A percentile compares a stretch with the other conserved stretches of the same genome.
Conservation (phyloP, 1,140 invertebrate genomes). For the Cotesia chilonis region DNA sequence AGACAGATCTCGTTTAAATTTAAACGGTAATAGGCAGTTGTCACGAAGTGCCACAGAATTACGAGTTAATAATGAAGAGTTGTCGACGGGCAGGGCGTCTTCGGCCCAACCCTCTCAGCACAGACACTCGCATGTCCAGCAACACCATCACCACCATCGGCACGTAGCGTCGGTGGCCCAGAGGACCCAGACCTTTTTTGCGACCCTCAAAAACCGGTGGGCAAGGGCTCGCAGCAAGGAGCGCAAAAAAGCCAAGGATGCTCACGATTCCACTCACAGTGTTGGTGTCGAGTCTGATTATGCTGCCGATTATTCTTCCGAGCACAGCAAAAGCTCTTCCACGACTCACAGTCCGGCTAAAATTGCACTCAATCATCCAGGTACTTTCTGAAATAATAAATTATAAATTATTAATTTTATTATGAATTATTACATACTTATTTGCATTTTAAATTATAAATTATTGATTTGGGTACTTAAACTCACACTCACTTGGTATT, state of each 20-base stretch:
- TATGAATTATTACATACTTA: too few relatives aligned
- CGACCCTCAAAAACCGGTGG: constrained; percentile 75
- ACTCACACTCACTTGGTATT: too few relatives aligned
- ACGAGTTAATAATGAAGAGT: constrained; percentile 43
- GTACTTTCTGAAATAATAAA: constrained; percentile 45
- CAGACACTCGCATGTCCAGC: constrained; percentile 45
- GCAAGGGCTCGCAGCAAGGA: constrained; percentile 72
- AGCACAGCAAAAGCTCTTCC: constrained; percentile 72
- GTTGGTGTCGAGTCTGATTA: constrained; percentile 70
- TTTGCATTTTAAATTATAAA: too few relatives aligned
- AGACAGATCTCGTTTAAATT: constrained; percentile 52
- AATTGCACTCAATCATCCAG: constrained; percentile 64
- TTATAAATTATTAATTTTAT: too few relatives aligned
- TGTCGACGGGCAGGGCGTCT: constrained; percentile 42
- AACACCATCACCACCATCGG: constrained; percentile 54
- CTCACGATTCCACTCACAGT: constrained; percentile 45
- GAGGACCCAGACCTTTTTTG: constrained; percentile 77
- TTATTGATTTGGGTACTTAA: too few relatives aligned
- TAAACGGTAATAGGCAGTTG: constrained; percentile 59
- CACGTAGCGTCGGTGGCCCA: constrained; percentile 70
- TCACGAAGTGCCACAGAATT: constrained; percentile 64
- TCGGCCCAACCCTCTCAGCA: constrained; percentile 30
- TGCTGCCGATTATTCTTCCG: constrained; percentile 77
- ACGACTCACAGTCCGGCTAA: constrained; percentile 75
- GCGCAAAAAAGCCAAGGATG: constrained; percentile 60